Conservation (phyloP, 2,797 vertebrate species). For the Hafferia zeledoni region DNA sequence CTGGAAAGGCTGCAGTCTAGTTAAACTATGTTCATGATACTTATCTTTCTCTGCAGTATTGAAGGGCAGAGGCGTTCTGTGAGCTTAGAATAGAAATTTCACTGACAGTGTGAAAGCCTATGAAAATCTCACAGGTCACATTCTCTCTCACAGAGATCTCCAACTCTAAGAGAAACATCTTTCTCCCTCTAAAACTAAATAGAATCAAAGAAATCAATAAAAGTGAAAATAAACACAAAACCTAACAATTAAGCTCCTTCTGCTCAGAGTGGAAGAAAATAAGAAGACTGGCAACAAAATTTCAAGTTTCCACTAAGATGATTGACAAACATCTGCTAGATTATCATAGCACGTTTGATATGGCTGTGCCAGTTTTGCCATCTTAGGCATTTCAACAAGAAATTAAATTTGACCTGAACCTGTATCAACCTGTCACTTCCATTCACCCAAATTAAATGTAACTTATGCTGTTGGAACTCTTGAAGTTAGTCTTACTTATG, state of each 20-base stretch:
- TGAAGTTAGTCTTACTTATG: slow-evolving; percentile 53
- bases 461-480: slow-evolving; percentile 32
- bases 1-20: background rate
- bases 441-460: slow-evolving; percentile 58
- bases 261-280: background rate
- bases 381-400: slow-evolving; percentile 48
- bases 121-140: background rate
- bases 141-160: background rate
- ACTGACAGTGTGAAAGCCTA: background rate
- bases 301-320: background rate
- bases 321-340: slow-evolving; percentile 11
- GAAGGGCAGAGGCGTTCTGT: background rate
- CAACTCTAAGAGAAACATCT: background rate
- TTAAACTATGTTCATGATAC: background rate
- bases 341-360: background rate
- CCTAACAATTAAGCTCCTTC: background rate
- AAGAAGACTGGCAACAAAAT: background rate
- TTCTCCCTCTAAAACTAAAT: background rate
- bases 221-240: background rate
- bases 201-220: background rate
- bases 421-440: slow-evolving; percentile 57
- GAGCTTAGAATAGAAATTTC: slow-evolving; percentile 19
- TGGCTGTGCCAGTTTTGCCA: slow-evolving; percentile 22
- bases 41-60: background rate
- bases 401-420: slow-evolving; percentile 69